Percentiles rank a stretch among this genome's conserved stretches.
These are phyloP conservation scores for Intellagama lesueurii DNA, from an alignment of 2,797 vertebrate species.

Conservation along the genomic window DNA sequence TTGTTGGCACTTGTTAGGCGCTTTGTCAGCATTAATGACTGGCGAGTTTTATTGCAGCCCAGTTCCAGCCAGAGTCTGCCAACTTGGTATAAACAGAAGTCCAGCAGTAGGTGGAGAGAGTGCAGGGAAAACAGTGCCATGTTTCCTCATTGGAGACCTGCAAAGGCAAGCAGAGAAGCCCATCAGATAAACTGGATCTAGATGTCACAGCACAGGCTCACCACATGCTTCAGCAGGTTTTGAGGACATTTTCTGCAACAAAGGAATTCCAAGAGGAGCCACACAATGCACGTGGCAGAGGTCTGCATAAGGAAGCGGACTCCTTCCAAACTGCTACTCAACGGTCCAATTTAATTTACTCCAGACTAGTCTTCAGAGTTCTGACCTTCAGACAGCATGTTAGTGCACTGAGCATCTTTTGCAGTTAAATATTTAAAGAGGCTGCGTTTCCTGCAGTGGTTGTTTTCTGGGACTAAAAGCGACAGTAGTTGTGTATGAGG, in stretches of 20 bases:
- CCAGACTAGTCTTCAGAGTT: neutral
- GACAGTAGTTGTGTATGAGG: neutral
- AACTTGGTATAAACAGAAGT: conserved; percentile 90
- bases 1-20: conserved; percentile 97
- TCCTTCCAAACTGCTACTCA: neutral
- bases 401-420: neutral
- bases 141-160: conserved; percentile 97
- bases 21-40: conserved; percentile 89
- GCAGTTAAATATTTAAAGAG: neutral
- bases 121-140: conserved; percentile 98
- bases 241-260: neutral
- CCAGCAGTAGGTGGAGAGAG: conserved; percentile 95
- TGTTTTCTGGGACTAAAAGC: neutral
- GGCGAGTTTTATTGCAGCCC: conserved; percentile 94
- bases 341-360: neutral
- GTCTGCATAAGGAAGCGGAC: neutral
- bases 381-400: neutral
- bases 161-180: conserved; percentile 61
- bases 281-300: neutral
- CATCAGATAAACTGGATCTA: conserved; percentile 32
- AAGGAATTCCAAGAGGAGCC: neutral
- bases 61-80: conserved; percentile 92
- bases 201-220: neutral
- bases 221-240: neutral
- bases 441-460: neutral